Evolutionary conservation across 2,113 vertebrate species (phyloP).

Genomic region (Perca schrenkii): DNA sequence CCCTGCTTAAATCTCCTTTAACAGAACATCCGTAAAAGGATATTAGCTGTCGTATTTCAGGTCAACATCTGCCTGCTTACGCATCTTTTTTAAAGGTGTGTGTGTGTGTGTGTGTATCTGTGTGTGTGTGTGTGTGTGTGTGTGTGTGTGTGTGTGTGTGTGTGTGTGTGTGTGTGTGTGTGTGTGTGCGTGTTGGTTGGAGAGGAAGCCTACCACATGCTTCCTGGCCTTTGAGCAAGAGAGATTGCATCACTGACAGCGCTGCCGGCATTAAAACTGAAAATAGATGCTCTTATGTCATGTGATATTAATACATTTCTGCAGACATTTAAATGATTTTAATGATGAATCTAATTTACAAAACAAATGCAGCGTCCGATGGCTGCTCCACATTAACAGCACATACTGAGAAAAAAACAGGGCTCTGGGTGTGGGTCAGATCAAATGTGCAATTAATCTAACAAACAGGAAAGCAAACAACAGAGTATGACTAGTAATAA

Average conservation of each 20-base stretch:
- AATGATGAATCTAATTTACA: not conserved
- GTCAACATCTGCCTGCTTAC: constrained; percentile 34
- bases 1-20: constrained; percentile 1
- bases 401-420: constrained; percentile 4
- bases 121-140: not conserved
- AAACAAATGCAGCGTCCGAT: not conserved
- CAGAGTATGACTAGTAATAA: constrained; percentile 8
- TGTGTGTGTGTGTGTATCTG: not conserved
- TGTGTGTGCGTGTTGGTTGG: not conserved
- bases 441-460: constrained; percentile 40
- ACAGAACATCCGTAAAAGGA: constrained; percentile 16
- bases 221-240: constrained; percentile 25
- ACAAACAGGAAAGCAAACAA: constrained; percentile 26
- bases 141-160: not conserved
- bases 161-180: constrained; percentile 12
- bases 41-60: not conserved
- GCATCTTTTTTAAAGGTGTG: constrained; percentile 25
- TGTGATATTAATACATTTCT: not conserved
- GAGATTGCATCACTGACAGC: constrained; percentile 20
- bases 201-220: not conserved
- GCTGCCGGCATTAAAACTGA: not conserved
- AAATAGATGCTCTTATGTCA: not conserved
- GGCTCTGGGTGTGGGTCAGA: constrained; percentile 14
- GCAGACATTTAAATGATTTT: constrained; percentile 15
- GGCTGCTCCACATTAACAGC: not conserved